Base-by-base conservation (phyloP, 1,140 invertebrate species). In the Pseudomyrmex dendroicus region DNA sequence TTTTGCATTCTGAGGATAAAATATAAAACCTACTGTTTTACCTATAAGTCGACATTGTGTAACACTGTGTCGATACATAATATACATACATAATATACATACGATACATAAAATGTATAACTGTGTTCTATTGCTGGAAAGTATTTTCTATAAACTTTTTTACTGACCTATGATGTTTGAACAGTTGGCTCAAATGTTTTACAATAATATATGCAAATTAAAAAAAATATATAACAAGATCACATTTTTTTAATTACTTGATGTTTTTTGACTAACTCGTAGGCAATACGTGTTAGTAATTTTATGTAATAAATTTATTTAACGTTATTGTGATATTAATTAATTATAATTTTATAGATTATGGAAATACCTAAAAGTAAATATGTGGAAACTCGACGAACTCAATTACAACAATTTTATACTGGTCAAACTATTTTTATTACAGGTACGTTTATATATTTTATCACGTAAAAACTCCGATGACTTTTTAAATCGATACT, bases 321-420 rank as follows among this genome's bases (percentile, higher is more conserved):
- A 2, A 25, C 22, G 2, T 25, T 25, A 25, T 25, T 25, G 22
- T 25, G 2, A 25, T 25, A 25, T 2, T 25, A 25, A 25, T 2
- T 25, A 25, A 25, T 25, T 25, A 25, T 25, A 25, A 25, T 25
- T 25, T 25, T 25, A 22, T 5, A 17, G 7, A 63, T 66, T 5
- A 20, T 66, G 44, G 2, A 66, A 20, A 1, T 1, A 17, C 4
- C 15, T 44, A 1, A 17, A 46, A 17, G n/a, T 8, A 48, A 44
- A 3, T 4, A 66, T 17, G n/a, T 1, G 8, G 13, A 35, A 63
- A 9, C 0, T 48, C 20, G 20, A 2, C 7, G 0, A 25, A 92
- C 93, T 12, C 87, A 90, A 2, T 87, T 93, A 52, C 91, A 93
- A 50, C 83, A 88, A 7, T 94, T 94, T 84, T 93, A 93, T 57